Conservation (phyloP, 1,140 invertebrate species). For the Neodiprion virginianus region DNA sequence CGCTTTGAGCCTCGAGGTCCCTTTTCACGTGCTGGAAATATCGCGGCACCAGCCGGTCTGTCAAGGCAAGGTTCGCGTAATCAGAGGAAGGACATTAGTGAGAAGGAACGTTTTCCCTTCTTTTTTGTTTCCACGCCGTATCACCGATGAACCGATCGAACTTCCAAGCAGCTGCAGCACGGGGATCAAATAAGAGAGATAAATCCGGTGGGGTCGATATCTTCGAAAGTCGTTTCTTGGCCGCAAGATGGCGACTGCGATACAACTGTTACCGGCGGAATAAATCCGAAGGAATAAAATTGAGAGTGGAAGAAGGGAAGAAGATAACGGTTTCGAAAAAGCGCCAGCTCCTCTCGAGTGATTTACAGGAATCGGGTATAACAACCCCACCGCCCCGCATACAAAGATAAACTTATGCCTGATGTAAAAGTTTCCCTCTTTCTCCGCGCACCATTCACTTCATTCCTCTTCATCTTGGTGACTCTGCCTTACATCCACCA, state of each 20-base stretch:
- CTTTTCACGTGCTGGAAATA: too few relatives aligned
- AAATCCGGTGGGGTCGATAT: conserved; percentile 1
- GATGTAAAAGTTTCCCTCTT: neutral
- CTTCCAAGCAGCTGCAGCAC: too few relatives aligned
- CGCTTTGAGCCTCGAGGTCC: too few relatives aligned
- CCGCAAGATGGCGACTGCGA: conserved; percentile 3
- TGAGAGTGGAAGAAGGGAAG: neutral
- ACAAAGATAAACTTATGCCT: neutral
- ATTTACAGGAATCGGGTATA: conserved; percentile 2
- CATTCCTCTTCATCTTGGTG: neutral
- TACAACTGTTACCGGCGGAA: neutral
- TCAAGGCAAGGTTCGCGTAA: too few relatives aligned
- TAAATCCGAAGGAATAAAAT: neutral
- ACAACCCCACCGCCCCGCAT: neutral
- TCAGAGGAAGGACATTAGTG: too few relatives aligned
- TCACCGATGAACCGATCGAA: too few relatives aligned
- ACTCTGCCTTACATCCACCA: too few relatives aligned
- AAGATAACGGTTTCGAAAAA: neutral
- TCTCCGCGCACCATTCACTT: neutral
- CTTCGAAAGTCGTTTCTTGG: neutral
- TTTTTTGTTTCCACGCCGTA: too few relatives aligned
- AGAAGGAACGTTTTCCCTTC: too few relatives aligned
- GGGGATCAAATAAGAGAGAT: neutral
- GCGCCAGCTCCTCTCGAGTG: neutral
- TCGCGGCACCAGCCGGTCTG: too few relatives aligned